Base-by-base conservation (phyloP, 1,140 invertebrate species). In the Drosophila ogumai region DNA sequence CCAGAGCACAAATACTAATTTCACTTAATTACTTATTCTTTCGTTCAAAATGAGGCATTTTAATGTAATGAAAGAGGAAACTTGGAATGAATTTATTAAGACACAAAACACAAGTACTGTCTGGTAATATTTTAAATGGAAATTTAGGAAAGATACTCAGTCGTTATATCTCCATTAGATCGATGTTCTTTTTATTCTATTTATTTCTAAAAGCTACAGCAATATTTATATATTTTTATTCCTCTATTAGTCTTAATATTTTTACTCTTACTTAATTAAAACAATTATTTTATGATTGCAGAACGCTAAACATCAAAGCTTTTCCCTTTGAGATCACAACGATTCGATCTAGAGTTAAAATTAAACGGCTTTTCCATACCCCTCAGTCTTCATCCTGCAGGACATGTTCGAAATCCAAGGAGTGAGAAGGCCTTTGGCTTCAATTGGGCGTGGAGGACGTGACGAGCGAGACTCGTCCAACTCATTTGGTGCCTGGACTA, bases 401-500 rank as follows among this genome's bases (percentile, higher is more conserved):
- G 25, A 19, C 32, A n/a, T 22, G 32, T 12, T 36, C 7, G 1
- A 36, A 9, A 12, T 13, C 13, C 17, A 36, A 6, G 50, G 50
- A 54, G 52, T 25, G 19, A 38, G 52, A 9, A 13, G n/a, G 25
- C 50, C n/a, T 10, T 15, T 43, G 47, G 46, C 38, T 67, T 54
- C 66, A 22, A 67, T 67, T 31, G 43, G 32, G 44, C 46, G 31
- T 46, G 34, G 46, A 44, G 28, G n/a, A 60, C 63, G 58, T 47
- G 60, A 64, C 40, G 63, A 28, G 41, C 17, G 60, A 32, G 34
- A 19, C 34, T 25, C 61, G 54, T 72, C 54, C 66, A 72, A 59
- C 81, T 82, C 81, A 82, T 84, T 82, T 82, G 71, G 75, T 43
- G 81, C 56, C 55, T 81, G 76, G 76, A 66, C 81, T 82, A 82